phyloP scores from a whole-genome alignment of 2,113 vertebrate species.

The Dolichallabes microphthalmus region DNA sequence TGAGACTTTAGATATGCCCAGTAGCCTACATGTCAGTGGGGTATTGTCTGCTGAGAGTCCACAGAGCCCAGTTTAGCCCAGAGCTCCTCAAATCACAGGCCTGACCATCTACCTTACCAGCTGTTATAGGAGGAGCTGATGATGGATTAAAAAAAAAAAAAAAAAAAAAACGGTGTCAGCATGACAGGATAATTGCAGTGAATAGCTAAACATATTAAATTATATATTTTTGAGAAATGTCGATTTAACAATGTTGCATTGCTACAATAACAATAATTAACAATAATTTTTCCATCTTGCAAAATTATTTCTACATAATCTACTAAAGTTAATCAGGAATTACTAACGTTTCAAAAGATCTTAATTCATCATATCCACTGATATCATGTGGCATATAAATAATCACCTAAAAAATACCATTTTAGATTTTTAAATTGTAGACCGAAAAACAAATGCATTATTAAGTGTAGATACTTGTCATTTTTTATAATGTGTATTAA shows the following conservation, averaged over 20 bases:
- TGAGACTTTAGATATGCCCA: constrained; percentile 50
- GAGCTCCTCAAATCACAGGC: constrained; percentile 34
- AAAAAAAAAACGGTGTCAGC: not conserved
- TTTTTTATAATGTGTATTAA: not conserved
- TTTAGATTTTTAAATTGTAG: not conserved
- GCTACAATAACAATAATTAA: not conserved
- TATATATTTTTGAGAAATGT: not conserved
- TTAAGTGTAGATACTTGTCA: not conserved
- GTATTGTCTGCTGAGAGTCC: constrained; percentile 42
- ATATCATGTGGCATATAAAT: not conserved
- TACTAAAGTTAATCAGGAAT: not conserved
- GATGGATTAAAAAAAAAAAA: constrained; percentile 3
- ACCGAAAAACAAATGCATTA: not conserved
- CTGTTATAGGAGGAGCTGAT: constrained; percentile 37
- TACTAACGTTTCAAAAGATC: not conserved
- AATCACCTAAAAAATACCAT: not conserved
- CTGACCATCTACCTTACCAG: constrained; percentile 41
- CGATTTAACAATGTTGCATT: not conserved
- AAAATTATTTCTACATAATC: not conserved
- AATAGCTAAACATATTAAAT: not conserved
- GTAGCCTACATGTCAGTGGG: constrained; percentile 50
- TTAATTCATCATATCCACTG: not conserved
- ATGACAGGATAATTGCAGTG: not conserved
- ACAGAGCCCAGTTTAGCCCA: constrained; percentile 42
- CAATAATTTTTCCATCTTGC: not conserved